A percentile compares a stretch with the other conserved stretches of the same genome.
These are phyloP conservation scores for Sialis lutaria DNA, from an alignment of 2,888 invertebrate genomes.

Conservation along the genomic window DNA sequence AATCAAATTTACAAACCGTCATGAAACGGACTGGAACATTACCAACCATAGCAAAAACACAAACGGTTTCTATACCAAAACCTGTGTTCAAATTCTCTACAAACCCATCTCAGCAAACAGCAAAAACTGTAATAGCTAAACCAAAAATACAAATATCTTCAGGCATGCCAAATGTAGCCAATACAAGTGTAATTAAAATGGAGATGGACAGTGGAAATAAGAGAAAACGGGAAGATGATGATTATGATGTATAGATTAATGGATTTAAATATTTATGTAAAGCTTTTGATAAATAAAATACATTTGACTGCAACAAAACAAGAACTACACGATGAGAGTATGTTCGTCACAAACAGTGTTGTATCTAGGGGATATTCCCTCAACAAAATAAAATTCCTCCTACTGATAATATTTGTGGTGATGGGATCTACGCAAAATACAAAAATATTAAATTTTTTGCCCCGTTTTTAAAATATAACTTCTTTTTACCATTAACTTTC, in stretches of 20 bases:
- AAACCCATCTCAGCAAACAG: conserved; percentile 22
- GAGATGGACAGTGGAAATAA: conserved; percentile 36
- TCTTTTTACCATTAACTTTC: too few species aligned
- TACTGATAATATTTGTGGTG: too few species aligned
- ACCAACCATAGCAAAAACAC: conserved; percentile 39
- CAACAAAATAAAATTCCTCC: too few species aligned
- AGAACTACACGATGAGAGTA: too few species aligned
- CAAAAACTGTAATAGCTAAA: conserved; percentile 22
- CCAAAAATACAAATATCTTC: conserved; percentile 22
- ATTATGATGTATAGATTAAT: conserved; percentile 25
- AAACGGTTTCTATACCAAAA: conserved; percentile 55
- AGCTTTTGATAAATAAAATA: too few species aligned
- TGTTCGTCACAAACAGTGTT: too few species aligned
- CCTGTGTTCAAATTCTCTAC: conserved; percentile 55
- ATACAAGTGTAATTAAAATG: conserved; percentile 26
- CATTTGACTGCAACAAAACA: too few species aligned
- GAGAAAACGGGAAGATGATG: conserved; percentile 51
- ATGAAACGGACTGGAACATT: conserved; percentile 31
- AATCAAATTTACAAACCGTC: conserved; percentile 22
- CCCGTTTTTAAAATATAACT: too few species aligned
- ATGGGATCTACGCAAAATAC: too few species aligned
- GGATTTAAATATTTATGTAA: background rate
- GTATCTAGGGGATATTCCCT: too few species aligned
- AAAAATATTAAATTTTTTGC: too few species aligned
- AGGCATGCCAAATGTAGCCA: conserved; percentile 6